Conservation (phyloP, 1,140 invertebrate species). For the Heliothis virescens region DNA sequence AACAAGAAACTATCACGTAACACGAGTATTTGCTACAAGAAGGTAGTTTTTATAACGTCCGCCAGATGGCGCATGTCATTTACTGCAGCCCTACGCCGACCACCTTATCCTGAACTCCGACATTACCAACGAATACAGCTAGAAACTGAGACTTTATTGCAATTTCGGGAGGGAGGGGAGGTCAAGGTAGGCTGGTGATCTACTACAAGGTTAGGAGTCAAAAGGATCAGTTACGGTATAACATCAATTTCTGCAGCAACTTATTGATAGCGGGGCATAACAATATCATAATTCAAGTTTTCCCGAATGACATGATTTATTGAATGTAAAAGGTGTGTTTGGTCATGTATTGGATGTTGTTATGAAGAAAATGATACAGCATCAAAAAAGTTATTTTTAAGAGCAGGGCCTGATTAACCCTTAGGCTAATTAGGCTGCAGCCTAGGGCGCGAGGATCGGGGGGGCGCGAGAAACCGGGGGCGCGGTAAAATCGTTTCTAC, state of each 20-base stretch:
- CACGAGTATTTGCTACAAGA: constrained; percentile 71
- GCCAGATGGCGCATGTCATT: constrained; percentile 82
- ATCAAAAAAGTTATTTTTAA: too few species aligned
- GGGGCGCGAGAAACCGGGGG: too few species aligned
- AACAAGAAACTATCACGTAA: constrained; percentile 77
- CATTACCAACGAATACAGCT: constrained; percentile 3
- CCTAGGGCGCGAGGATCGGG: too few species aligned
- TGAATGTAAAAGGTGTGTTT: not conserved
- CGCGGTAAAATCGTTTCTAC: too few species aligned
- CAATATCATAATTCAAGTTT: constrained; percentile 74
- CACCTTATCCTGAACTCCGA: constrained; percentile 54
- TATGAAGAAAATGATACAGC: not conserved
- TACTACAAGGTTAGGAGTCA: constrained; percentile 76
- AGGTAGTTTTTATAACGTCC: constrained; percentile 80
- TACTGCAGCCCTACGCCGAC: constrained; percentile 67
- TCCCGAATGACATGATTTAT: constrained; percentile 35
- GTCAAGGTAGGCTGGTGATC: constrained; percentile 60
- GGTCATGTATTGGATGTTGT: constrained; percentile 4
- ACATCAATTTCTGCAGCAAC: constrained; percentile 66
- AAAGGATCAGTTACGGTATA: constrained; percentile 73
- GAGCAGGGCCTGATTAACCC: too few species aligned
- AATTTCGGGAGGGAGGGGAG: constrained; percentile 41
- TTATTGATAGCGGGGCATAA: constrained; percentile 77
- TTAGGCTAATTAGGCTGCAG: too few species aligned
- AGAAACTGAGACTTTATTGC: constrained; percentile 2